Evolutionary conservation across 2,888 invertebrate species (phyloP).

Genomic region (Aethes cnicana): DNA sequence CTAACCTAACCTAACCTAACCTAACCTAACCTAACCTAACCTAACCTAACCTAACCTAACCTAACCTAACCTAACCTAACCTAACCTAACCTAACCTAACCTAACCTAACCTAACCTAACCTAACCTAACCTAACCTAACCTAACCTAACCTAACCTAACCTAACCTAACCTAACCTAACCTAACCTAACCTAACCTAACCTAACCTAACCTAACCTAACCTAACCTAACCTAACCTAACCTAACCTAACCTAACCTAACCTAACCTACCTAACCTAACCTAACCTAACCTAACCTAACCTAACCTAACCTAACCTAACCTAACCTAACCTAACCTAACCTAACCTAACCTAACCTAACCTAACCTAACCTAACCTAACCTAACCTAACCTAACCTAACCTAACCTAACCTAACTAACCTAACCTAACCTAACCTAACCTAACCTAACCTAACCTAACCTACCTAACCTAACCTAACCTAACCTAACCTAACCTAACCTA

Average conservation of each 20-base stretch:
- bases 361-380: slow-evolving; percentile 3
- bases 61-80: slow-evolving; percentile 3
- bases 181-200: slow-evolving; percentile 3
- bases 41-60: slow-evolving; percentile 3
- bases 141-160: slow-evolving; percentile 3
- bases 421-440: slow-evolving; percentile 3
- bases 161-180: slow-evolving; percentile 3
- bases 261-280: slow-evolving; percentile 3
- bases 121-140: slow-evolving; percentile 3
- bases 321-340: slow-evolving; percentile 3
- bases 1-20: too few species aligned
- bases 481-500: slow-evolving; percentile 1
- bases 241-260: slow-evolving; percentile 3
- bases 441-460: slow-evolving; percentile 3
- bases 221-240: slow-evolving; percentile 3
- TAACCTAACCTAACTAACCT: slow-evolving; percentile 3
- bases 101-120: slow-evolving; percentile 3
- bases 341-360: slow-evolving; percentile 3
- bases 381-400: slow-evolving; percentile 3
- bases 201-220: slow-evolving; percentile 3
- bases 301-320: slow-evolving; percentile 3
- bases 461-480: slow-evolving; percentile 3
- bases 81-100: slow-evolving; percentile 3
- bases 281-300: slow-evolving; percentile 3
- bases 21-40: slow-evolving; percentile 3